Percentiles rank a stretch among this genome's conserved stretches.
Conservation (phyloP, 2,797 vertebrate genomes). For the Otus scops region DNA sequence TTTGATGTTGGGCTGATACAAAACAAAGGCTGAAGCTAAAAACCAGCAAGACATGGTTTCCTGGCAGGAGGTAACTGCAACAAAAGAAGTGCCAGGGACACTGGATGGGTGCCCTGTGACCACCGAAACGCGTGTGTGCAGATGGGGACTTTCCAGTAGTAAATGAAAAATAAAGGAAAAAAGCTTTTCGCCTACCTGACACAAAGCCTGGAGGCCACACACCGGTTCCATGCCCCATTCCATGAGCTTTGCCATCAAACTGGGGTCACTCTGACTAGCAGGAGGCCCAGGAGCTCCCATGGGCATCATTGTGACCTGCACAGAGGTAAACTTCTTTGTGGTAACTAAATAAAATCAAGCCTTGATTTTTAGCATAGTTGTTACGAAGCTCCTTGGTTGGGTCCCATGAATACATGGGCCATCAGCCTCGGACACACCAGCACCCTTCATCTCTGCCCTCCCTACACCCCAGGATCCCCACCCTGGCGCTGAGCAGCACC, state of each 20-base stretch:
- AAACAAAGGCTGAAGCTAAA: neutral
- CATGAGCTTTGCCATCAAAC: neutral
- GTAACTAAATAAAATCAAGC: neutral
- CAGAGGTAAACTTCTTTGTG: neutral
- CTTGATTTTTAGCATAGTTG: neutral
- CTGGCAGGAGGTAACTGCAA: neutral
- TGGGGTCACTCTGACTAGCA: neutral
- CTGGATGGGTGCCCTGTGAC: neutral
- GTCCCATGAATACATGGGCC: neutral
- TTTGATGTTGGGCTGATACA: neutral
- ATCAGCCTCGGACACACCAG: neutral
- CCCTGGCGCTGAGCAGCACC: accelerated
- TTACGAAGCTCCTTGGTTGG: neutral
- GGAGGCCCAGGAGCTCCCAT: neutral
- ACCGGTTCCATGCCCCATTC: accelerated
- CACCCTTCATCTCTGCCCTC: neutral
- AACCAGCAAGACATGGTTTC: neutral
- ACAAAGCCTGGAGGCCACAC: neutral
- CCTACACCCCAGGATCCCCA: neutral
- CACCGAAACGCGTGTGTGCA: neutral
- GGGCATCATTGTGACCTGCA: neutral
- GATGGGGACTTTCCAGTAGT: neutral
- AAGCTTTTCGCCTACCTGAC: neutral
- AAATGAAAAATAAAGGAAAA: neutral
- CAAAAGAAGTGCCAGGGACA: neutral